Base-by-base conservation (phyloP, 2,888 invertebrate genomes). In the Eremobia ochroleuca region DNA sequence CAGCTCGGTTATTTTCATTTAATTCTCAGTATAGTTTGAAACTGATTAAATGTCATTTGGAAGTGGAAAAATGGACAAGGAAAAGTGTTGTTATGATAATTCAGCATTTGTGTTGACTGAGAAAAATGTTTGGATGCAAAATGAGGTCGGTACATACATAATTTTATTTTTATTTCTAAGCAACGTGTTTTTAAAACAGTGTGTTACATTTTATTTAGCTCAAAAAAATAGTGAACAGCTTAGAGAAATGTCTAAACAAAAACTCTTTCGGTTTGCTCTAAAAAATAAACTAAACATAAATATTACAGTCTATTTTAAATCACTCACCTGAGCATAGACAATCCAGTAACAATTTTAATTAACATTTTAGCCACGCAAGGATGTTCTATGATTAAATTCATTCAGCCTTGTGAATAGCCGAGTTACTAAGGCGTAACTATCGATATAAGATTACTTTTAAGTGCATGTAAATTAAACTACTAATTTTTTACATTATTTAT, bases 21-120 rank as follows among this genome's bases (percentile, higher is more conserved):
- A 58, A 77, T 66, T 81, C 61, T 74, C n/a, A 4, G 37, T 52
- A 75, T 34, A 62, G 70, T 81, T 69, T 76, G 55, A 73, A 76
- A 83, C 79, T 84, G 86, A 87, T 49, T 64, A 88, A 87, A 87
- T 90, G 65, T 82, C 85, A 43, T 37, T 77, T 66, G 85, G 82
- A 66, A 87, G 82, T 83, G 87, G 77, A 79, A 92, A 90, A 90
- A 91, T 90, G 88, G 88, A 90, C 55, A 91, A 91, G 76, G 90
- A 90, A 78, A 93, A 93, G 82, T 90, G 91, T 87, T 91, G 93
- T 78, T 95, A 94, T 79, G 95, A 95, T 82, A 96, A 96, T 87
- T 90, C 93, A 15, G 97, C 93, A 65, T 96, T 95, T 90, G 93
- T 94, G 83, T 91, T 94, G 90, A 92, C 94, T 8, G 96, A 96